phyloP scores from a whole-genome alignment of 2,797 vertebrate genomes.

The Silurus lanzhouensis region DNA sequence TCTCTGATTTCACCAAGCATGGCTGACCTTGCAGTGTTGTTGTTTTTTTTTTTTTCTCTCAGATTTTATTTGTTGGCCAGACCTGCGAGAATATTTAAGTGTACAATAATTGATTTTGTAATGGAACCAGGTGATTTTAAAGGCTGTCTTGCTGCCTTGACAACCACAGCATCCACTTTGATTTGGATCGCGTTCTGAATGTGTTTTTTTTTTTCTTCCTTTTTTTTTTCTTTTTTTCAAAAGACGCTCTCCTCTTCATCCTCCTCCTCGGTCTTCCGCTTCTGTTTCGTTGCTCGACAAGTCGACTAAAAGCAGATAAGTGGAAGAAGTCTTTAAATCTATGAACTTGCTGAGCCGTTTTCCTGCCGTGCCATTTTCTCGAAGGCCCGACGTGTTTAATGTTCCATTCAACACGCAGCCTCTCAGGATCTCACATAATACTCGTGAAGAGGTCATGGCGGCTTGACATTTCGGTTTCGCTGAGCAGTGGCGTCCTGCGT shows the following conservation, averaged over 20 bases:
- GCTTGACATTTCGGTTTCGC: constrained; percentile 9
- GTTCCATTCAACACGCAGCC: not conserved
- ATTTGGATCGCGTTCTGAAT: constrained; percentile 66
- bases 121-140: constrained; percentile 93
- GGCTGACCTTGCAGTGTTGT: constrained; percentile 77
- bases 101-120: constrained; percentile 95
- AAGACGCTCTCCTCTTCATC: constrained; percentile 67
- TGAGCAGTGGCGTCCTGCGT: not conserved
- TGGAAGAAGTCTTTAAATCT: constrained; percentile 4
- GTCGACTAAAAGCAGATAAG: not conserved
- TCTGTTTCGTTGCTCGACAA: constrained; percentile 43
- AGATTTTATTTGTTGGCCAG: constrained; percentile 78
- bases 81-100: constrained; percentile 77
- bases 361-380: not conserved
- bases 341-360: not conserved
- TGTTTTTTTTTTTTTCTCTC: constrained; percentile 50
- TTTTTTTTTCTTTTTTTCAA: constrained; percentile 59
- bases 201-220: not conserved
- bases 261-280: constrained; percentile 72
- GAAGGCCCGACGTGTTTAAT: constrained; percentile 21
- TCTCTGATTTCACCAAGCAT: constrained; percentile 42
- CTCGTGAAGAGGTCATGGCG: constrained; percentile 41
- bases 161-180: constrained; percentile 82
- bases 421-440: not conserved
- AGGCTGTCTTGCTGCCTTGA: constrained; percentile 80